A percentile compares a stretch with the other conserved stretches of the same genome.
These are phyloP conservation scores for Oxytorus armatus DNA, from an alignment of 2,888 invertebrate genomes.

Conservation along the genomic window DNA sequence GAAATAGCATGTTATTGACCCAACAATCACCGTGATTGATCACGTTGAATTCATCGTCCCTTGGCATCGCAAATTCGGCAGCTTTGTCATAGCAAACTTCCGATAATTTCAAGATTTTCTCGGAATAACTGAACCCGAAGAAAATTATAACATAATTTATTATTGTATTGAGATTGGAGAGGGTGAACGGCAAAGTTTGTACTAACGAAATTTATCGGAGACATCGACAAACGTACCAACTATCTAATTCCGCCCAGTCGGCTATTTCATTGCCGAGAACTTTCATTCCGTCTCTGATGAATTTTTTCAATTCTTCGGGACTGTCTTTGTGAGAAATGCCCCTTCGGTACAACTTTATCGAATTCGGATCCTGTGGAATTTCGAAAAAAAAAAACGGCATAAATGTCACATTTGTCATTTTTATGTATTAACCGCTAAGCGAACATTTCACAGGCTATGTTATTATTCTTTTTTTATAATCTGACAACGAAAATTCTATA, in stretches of 20 bases:
- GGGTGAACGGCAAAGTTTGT: no score
- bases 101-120: slow-evolving; percentile 24
- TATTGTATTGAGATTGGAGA: no score
- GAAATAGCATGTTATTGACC: slow-evolving; percentile 81
- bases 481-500: no score
- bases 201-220: not conserved
- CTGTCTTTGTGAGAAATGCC: slow-evolving; percentile 68
- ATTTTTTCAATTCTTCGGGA: slow-evolving; percentile 62
- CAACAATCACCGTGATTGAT: slow-evolving; percentile 80
- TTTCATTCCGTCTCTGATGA: slow-evolving; percentile 58
- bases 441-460: no score
- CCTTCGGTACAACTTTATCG: slow-evolving; percentile 64
- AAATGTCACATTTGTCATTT: no score
- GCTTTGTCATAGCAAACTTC: slow-evolving; percentile 15
- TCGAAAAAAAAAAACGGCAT: not conserved
- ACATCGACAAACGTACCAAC: slow-evolving; percentile 69
- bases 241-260: slow-evolving; percentile 74
- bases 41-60: slow-evolving; percentile 76
- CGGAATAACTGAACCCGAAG: slow-evolving; percentile 12
- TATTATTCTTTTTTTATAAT: no score
- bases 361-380: slow-evolving; percentile 72
- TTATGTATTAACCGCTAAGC: no score
- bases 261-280: slow-evolving; percentile 66
- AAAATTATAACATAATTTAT: not conserved
- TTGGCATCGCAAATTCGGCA: slow-evolving; percentile 37